Percentiles rank a stretch among this genome's conserved stretches.
Evolutionary conservation across 2,797 vertebrate genomes (phyloP).

Genomic region (Hippopotamyrus pictus): DNA sequence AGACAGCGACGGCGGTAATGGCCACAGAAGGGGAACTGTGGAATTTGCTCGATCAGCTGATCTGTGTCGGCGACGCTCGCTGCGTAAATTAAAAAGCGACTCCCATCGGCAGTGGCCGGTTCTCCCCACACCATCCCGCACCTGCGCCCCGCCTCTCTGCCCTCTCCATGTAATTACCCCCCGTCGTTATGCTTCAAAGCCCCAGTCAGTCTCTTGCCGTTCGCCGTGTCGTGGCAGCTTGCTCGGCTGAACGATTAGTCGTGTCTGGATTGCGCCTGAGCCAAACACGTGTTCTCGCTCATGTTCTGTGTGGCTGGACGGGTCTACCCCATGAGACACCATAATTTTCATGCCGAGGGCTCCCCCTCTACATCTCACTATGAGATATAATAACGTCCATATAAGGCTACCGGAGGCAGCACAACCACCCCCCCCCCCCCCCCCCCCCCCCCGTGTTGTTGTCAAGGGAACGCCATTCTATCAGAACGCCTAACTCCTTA

Average conservation of each 20-base stretch:
- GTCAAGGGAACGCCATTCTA: constrained; percentile 13
- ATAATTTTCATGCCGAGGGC: not conserved
- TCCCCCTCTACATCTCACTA: not conserved
- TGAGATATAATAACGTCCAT: not conserved
- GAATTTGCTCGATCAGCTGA: constrained; percentile 9
- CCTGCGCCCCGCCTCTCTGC: not conserved
- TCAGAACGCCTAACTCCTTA: constrained; percentile 17
- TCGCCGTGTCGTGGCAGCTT: not conserved
- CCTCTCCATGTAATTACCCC: constrained; percentile 2
- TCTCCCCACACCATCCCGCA: not conserved
- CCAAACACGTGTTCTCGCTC: not conserved
- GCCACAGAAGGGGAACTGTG: not conserved
- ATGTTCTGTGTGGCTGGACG: not conserved
- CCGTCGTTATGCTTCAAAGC: not conserved
- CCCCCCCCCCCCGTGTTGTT: not conserved
- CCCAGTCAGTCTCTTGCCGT: not conserved
- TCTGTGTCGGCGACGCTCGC: not conserved
- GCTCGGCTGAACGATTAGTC: not conserved
- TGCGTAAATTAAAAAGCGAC: not conserved
- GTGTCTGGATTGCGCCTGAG: not conserved
- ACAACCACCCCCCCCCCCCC: too few relatives aligned
- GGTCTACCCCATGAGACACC: not conserved
- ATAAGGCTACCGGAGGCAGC: not conserved
- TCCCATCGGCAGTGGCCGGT: not conserved
- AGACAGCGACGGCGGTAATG: not conserved